Conservation (phyloP, 2,113 vertebrate species). For the Thamnaconus septentrionalis region DNA sequence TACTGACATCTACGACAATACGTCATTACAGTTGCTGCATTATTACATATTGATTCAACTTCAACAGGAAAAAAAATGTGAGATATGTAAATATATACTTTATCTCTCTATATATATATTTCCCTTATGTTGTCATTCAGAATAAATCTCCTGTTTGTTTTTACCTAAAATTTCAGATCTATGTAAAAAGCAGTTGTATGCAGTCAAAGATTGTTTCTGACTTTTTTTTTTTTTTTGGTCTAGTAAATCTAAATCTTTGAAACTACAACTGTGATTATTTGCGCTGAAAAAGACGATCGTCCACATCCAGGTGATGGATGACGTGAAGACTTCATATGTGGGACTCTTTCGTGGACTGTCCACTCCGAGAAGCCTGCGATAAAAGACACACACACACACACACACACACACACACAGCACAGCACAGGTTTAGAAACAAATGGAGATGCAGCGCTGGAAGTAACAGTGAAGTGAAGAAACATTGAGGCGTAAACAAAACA, state of each 20-base stretch:
- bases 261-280: not conserved
- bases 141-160: too few relatives aligned
- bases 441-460: too few relatives aligned
- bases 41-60: too few relatives aligned
- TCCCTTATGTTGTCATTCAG: too few relatives aligned
- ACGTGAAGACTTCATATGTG: conserved; percentile 49
- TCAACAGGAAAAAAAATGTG: too few relatives aligned
- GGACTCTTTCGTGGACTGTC: conserved; percentile 64
- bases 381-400: not conserved
- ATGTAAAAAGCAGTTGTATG: too few relatives aligned
- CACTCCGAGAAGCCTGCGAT: conserved; percentile 50
- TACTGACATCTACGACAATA: too few relatives aligned
- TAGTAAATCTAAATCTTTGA: not conserved
- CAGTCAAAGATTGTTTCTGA: not conserved
- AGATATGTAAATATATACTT: too few relatives aligned
- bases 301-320: not conserved
- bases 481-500: not conserved
- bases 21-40: too few relatives aligned
- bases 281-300: not conserved
- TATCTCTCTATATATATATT: too few relatives aligned
- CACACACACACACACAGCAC: not conserved
- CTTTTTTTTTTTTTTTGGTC: not conserved
- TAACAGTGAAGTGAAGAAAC: too few relatives aligned
- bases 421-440: not conserved
- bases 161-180: too few relatives aligned